A percentile compares a stretch with the other conserved stretches of the same genome.
Evolutionary conservation across 2,797 vertebrate species (phyloP).

Genomic region (Pogoniulus pusillus): DNA sequence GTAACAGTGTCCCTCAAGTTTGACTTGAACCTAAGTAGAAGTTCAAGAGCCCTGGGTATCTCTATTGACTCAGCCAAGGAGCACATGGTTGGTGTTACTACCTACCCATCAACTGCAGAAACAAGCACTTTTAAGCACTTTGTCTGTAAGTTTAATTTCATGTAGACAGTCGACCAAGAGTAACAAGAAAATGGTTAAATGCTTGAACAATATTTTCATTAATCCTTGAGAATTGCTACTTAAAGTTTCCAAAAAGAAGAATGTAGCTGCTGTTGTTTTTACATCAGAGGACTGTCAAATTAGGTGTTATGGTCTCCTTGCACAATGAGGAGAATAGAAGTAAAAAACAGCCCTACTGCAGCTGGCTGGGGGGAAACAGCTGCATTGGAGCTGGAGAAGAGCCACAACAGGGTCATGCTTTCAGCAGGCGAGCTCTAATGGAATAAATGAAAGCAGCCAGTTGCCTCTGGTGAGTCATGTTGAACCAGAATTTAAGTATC

Average conservation of each 20-base stretch:
- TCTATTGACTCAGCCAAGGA: neutral
- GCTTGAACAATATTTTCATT: neutral
- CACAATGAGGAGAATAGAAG: neutral
- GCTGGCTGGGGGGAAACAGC: neutral
- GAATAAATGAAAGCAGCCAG: neutral
- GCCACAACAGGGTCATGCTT: neutral
- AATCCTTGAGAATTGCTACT: neutral
- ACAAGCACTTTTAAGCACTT: neutral
- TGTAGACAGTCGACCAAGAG: neutral
- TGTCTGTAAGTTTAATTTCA: neutral
- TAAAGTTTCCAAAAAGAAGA: neutral
- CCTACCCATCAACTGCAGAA: neutral
- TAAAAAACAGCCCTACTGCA: neutral
- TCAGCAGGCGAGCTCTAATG: neutral
- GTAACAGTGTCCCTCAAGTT: neutral
- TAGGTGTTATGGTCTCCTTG: neutral
- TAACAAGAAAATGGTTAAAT: neutral
- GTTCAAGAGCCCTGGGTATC: neutral
- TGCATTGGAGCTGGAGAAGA: neutral
- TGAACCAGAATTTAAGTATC: neutral
- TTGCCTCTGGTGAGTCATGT: neutral
- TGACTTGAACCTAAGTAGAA: neutral
- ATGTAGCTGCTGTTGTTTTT: neutral
- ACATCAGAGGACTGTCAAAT: neutral
- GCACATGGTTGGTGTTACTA: neutral